Base-by-base conservation (phyloP, 2,113 vertebrate species). In the Porphyrio hochstetteri region DNA sequence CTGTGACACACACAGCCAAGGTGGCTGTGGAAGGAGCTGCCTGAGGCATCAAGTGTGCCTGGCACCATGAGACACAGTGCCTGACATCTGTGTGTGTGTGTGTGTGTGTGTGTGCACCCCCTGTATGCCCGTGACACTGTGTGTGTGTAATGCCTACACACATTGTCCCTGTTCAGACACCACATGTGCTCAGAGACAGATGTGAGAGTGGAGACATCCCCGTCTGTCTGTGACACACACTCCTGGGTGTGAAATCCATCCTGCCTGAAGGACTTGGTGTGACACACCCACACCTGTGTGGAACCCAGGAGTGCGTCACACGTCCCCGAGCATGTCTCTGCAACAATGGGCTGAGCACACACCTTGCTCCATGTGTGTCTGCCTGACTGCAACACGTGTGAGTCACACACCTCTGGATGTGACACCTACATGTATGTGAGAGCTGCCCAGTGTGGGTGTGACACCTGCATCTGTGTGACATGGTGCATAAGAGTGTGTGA, bases 281-380 rank as follows among this genome's bases (percentile, higher is more conserved):
- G 75, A n/a, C 46, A 59, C n/a, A 11, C 14, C 29, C 19, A 6
- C 9, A 24, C 28, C 5, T 0, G 5, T 29, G 4, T 36, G n/a
- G 35, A 38, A 24, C 12, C 6, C 21, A 7, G 1, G 16, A 2
- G 13, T 11, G 5, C 36, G 59, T 69, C 60, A 59, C 52, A 53
- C 40, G 8, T 2, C 24, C 57, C 63, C 23, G 4, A 11, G 59
- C 4, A 0, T 36, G 6, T 38, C 11, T 65, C 50, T 78, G 70
- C 33, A 35, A 12, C 53, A 4, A n/a, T 23, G 20, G 5, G 31
- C 11, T 46, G 64, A 35, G 75, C 9, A 13, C 40, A 44, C 67
- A 29, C 2, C n/a, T 35, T 36, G 23, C 50, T 72, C 11, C 7
- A 0, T 1, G 7, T 19, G 42, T 29, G 53, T 5, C 1, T n/a